Evolutionary conservation across 2,797 vertebrate genomes (phyloP).

Genomic region (Gouania willdenowi): DNA sequence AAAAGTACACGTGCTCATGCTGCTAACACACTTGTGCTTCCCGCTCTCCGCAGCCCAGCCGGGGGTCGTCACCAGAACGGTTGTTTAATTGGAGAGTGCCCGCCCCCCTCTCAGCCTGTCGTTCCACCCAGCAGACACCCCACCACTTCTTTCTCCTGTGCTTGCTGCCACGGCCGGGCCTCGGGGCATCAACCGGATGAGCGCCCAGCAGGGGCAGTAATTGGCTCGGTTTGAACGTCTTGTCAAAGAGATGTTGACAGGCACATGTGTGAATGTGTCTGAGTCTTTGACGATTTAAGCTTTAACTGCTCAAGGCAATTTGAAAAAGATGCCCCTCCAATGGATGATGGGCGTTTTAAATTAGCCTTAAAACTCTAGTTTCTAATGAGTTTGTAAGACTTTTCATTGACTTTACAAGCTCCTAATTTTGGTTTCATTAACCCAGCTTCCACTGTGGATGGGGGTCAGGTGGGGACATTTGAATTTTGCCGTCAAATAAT

Average conservation of each 20-base stretch:
- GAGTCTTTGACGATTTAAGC: conserved; percentile 29
- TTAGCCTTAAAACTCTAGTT: no score
- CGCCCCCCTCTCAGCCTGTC: conserved; percentile 33
- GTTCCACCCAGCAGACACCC: conserved; percentile 62
- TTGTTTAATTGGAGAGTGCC: conserved; percentile 74
- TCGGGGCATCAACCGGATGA: conserved; percentile 78
- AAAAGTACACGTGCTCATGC: no score
- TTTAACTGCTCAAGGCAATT: no score
- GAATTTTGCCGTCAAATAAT: no score
- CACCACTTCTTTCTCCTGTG: conserved; percentile 48
- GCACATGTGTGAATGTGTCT: conserved; percentile 29
- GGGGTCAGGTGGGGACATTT: no score
- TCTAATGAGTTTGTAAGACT: no score
- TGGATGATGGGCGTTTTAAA: no score
- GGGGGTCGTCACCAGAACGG: conserved; percentile 58
- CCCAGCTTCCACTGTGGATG: no score
- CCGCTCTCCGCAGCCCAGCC: conserved; percentile 36
- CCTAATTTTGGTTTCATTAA: no score
- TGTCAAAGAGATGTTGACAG: conserved; percentile 36
- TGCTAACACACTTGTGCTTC: conserved; percentile 33
- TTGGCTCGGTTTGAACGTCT: conserved; percentile 69
- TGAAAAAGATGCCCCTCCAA: no score
- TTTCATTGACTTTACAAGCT: no score
- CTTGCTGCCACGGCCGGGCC: conserved; percentile 79
- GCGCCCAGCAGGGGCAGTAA: conserved; percentile 81